These are phyloP conservation scores for Brachionus paranguensis DNA, from an alignment of 1,140 invertebrate species.

Conservation along the genomic window DNA sequence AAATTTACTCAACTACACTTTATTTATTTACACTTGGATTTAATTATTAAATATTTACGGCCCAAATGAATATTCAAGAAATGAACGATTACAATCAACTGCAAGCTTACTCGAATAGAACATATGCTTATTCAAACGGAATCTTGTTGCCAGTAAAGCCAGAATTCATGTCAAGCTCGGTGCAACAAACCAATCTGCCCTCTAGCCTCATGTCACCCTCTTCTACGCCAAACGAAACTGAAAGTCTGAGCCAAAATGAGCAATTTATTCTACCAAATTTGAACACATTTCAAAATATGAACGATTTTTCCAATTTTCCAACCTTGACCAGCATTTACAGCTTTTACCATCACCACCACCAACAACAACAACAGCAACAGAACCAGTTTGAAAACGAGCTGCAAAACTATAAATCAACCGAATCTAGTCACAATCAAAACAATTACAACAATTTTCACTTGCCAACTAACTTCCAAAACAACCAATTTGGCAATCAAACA, in stretches of 20 bases:
- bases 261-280: conserved; percentile 12
- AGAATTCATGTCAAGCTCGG: neutral
- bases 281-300: neutral
- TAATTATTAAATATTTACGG: neutral
- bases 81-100: neutral
- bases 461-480: neutral
- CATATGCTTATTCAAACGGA: neutral
- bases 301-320: conserved; percentile 12
- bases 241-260: neutral
- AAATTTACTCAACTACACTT: neutral
- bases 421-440: neutral
- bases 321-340: conserved; percentile 28
- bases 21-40: neutral
- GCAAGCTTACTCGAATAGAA: neutral
- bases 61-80: neutral
- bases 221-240: neutral
- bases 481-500: neutral
- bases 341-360: neutral
- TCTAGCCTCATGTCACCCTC: neutral
- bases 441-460: neutral
- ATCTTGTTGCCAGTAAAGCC: conserved; percentile 13
- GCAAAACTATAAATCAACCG: neutral
- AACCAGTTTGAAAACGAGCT: neutral
- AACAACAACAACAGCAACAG: neutral
- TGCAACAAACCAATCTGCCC: neutral